Conservation (phyloP, 1,140 invertebrate genomes). For the Heliconius congener region DNA sequence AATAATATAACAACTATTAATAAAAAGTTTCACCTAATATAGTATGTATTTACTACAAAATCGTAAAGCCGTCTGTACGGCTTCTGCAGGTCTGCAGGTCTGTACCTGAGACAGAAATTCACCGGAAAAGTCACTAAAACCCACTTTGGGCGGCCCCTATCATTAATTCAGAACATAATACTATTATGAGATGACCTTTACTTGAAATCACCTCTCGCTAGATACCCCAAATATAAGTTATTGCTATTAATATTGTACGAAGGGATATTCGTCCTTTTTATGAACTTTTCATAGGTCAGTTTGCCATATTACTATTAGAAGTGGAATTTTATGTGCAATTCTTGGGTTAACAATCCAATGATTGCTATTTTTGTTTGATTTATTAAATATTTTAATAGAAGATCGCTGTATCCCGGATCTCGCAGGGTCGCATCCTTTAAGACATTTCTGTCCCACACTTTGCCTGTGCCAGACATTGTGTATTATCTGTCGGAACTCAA, state of each 20-base stretch:
- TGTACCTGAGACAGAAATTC: not conserved
- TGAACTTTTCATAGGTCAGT: constrained; percentile 17
- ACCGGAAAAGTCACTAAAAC: constrained; percentile 15
- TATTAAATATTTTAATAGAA: not conserved
- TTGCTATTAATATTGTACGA: constrained; percentile 45
- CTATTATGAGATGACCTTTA: constrained; percentile 65
- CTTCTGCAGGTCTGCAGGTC: too few species aligned
- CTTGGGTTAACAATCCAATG: not conserved
- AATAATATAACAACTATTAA: not conserved
- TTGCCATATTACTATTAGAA: not conserved
- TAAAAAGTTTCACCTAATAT: not conserved
- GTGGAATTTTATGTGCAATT: not conserved
- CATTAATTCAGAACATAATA: constrained; percentile 52
- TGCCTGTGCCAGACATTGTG: too few species aligned
- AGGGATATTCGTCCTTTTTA: constrained; percentile 35
- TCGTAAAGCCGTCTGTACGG: not conserved
- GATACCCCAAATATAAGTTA: constrained; percentile 42
- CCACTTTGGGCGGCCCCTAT: constrained; percentile 11
- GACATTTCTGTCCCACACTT: too few species aligned
- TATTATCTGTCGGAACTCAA: too few species aligned
- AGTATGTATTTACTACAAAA: not conserved
- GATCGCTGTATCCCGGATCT: too few species aligned
- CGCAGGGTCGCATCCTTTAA: too few species aligned
- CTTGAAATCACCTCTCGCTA: constrained; percentile 56
- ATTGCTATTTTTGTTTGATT: not conserved